Conservation (phyloP, 2,113 vertebrate genomes). For the Siniperca knerii region DNA sequence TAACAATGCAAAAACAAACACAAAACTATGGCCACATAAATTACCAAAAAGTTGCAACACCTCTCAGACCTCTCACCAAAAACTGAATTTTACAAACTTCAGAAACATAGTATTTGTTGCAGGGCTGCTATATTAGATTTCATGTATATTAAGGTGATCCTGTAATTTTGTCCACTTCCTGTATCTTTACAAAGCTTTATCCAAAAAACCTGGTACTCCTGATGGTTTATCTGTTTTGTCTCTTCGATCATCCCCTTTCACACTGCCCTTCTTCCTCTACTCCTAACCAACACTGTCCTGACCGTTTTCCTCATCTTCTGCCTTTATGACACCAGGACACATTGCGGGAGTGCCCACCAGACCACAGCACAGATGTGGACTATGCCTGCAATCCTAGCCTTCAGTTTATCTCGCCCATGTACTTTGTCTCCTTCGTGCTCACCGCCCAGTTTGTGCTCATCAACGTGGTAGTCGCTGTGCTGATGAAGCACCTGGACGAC, state of each 20-base stretch:
- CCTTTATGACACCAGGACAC: constrained; percentile 87
- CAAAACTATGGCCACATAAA: not conserved
- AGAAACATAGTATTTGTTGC: not conserved
- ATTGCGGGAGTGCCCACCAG: constrained; percentile 93
- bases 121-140: not conserved
- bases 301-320: constrained; percentile 18
- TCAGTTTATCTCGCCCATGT: constrained; percentile 95
- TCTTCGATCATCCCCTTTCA: not conserved
- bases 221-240: not conserved
- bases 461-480: constrained; percentile 99
- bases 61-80: not conserved
- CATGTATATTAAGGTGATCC: not conserved
- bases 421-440: constrained; percentile 99
- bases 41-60: not conserved
- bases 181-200: not conserved
- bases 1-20: not conserved
- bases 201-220: not conserved
- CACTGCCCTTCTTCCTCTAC: not conserved
- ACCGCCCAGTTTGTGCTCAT: constrained; percentile 99
- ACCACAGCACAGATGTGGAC: constrained; percentile 82
- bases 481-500: constrained; percentile 99
- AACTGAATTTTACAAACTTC: not conserved
- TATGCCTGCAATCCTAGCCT: constrained; percentile 96
- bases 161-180: not conserved
- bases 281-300: not conserved